Base-by-base conservation (phyloP, 2,888 invertebrate genomes). In the Spodoptera picta region DNA sequence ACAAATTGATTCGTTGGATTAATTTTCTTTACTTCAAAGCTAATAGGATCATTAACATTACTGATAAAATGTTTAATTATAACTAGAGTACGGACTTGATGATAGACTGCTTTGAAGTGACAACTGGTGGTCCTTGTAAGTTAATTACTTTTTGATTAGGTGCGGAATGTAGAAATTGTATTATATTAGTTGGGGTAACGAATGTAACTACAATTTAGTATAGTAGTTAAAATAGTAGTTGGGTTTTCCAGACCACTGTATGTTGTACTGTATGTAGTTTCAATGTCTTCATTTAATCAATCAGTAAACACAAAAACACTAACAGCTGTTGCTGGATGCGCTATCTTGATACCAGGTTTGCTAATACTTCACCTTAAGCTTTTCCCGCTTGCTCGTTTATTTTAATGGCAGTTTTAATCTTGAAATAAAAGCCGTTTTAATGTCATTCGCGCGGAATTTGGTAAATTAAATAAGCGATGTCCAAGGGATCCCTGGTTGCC, bases 401-500 rank as follows among this genome's bases (percentile, higher is more conserved):
- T 42, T 51, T 50, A 57, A 45, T 51, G 41, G 7, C 7, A 19
- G 45, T 45, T 55, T 65, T 64, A 46, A 64, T 65, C 12, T 64
- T 65, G 51, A 46, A 53, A 60, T 60, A 65, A 68, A 73, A 58
- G 51, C n/a, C 49, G 31, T 70, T 73, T 73, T 76, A 80, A 80
- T 72, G 62, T 53, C 52, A 36, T 65, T 58, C 63, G 56, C 66
- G 60, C 67, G 77, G 76, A 82, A 84, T 87, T 86, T 83, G 78
- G 81, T 84, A 86, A 87, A 89, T 90, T 84, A 90, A 89, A 88
- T 86, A 84, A 83, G 80, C 83, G 76, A 77, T 81, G 84, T 80
- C 82, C 81, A 80, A 79, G 69, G 77, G 80, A 77, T 78, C 80
- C 79, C 78, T 75, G 73, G 71, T 69, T 58, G 65, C 46, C 65